Conservation (phyloP, 2,888 invertebrate species). For the Microctonus aethiopoides region DNA sequence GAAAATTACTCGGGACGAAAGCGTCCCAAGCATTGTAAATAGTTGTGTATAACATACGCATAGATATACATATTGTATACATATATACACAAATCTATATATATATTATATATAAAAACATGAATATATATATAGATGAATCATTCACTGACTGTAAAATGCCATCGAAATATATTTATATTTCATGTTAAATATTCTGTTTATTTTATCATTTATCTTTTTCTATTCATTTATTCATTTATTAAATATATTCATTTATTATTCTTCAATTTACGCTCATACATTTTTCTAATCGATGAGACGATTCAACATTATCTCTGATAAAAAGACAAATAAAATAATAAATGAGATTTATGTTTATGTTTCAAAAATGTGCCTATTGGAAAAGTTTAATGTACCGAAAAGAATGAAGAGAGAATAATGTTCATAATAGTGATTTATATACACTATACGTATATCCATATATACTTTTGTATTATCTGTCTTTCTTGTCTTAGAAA, state of each 20-base stretch:
- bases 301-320: background rate
- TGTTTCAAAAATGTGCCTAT: background rate
- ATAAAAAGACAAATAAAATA: background rate
- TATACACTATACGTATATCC: background rate
- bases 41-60: constrained; percentile 38
- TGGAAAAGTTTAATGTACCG: constrained; percentile 2
- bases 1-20: constrained; percentile 8
- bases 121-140: constrained; percentile 44
- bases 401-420: background rate
- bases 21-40: constrained; percentile 35
- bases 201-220: constrained; percentile 16
- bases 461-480: background rate
- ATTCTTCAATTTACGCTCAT: background rate
- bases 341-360: constrained; percentile 4
- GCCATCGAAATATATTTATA: constrained; percentile 63
- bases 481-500: background rate
- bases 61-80: constrained; percentile 33
- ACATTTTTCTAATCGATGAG: background rate
- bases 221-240: constrained; percentile 6
- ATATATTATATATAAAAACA: constrained; percentile 12
- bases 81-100: constrained; percentile 27
- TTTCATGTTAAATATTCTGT: constrained; percentile 55
- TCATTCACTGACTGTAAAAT: constrained; percentile 63
- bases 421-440: background rate
- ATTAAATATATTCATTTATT: background rate